Evolutionary conservation across 2,888 invertebrate species (phyloP).

Genomic region (Sinelater perroti): DNA sequence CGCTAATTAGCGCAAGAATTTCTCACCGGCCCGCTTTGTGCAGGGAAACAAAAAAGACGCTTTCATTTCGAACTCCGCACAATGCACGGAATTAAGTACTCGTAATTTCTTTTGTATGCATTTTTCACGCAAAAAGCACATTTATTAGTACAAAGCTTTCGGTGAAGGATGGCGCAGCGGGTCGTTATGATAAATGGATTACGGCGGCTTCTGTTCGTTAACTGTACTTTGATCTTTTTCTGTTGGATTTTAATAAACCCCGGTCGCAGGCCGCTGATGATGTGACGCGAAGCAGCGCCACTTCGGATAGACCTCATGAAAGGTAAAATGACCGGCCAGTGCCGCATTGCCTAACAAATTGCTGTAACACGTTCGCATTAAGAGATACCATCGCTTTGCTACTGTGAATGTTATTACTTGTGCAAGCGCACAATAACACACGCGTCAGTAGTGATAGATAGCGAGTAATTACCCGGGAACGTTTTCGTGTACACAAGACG

Average conservation of each 20-base stretch:
- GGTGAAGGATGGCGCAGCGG: slow-evolving; percentile 15
- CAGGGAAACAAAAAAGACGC: slow-evolving; percentile 14
- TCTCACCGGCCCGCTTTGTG: slow-evolving; percentile 22
- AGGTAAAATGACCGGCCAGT: neutral
- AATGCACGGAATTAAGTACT: slow-evolving; percentile 21
- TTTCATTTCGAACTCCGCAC: slow-evolving; percentile 20
- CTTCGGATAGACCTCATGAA: slow-evolving; percentile 6
- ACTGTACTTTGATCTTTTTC: slow-evolving; percentile 23
- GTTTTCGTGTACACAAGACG: too few relatives aligned
- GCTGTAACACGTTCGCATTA: slow-evolving; percentile 19
- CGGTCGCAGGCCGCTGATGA: neutral
- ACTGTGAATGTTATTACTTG: slow-evolving; percentile 24
- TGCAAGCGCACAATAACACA: slow-evolving; percentile 16
- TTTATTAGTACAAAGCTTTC: slow-evolving; percentile 22
- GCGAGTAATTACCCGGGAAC: slow-evolving; percentile 9
- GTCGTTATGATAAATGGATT: slow-evolving; percentile 25
- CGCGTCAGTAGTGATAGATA: slow-evolving; percentile 16
- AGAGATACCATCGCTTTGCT: slow-evolving; percentile 26
- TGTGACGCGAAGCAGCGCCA: neutral
- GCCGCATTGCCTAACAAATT: slow-evolving; percentile 26
- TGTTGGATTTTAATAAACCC: slow-evolving; percentile 3
- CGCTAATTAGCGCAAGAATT: slow-evolving; percentile 39
- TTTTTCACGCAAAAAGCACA: slow-evolving; percentile 23
- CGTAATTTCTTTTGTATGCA: slow-evolving; percentile 20
- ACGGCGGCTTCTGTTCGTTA: slow-evolving; percentile 30